A percentile compares a stretch with the other conserved stretches of the same genome.
phyloP scores from a whole-genome alignment of 2,113 vertebrate genomes.

The Ameiurus melas region DNA sequence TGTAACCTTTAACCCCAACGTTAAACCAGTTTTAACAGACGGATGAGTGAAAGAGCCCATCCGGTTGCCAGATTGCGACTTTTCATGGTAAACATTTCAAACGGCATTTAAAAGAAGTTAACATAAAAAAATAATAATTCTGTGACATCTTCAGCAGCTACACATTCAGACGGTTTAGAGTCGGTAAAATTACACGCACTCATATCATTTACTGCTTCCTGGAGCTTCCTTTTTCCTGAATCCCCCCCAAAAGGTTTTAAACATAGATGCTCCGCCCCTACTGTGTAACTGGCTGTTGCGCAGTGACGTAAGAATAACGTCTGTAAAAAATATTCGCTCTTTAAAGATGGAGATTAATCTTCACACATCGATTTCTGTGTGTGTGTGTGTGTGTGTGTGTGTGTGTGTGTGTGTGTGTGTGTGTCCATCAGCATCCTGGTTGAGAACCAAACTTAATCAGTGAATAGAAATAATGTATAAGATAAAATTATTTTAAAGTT shows the following conservation, averaged over 20 bases:
- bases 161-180: not conserved
- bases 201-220: not conserved
- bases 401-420: not conserved
- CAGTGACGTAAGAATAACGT: not conserved
- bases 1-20: not conserved
- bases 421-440: not conserved
- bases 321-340: not conserved
- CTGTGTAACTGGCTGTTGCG: not conserved
- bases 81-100: not conserved
- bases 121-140: not conserved
- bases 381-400: slow-evolving; percentile 14
- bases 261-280: not conserved
- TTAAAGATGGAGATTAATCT: not conserved
- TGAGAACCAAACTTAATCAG: not conserved
- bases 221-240: not conserved
- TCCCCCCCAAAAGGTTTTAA: not conserved
- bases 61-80: not conserved
- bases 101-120: not conserved
- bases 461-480: not conserved
- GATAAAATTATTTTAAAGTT: too few species aligned
- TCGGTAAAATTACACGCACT: not conserved
- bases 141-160: not conserved
- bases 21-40: not conserved
- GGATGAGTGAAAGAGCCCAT: not conserved
- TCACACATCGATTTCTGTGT: not conserved